These are phyloP conservation scores for Ectemnius lituratus DNA, from an alignment of 2,888 invertebrate genomes.

Conservation along the genomic window DNA sequence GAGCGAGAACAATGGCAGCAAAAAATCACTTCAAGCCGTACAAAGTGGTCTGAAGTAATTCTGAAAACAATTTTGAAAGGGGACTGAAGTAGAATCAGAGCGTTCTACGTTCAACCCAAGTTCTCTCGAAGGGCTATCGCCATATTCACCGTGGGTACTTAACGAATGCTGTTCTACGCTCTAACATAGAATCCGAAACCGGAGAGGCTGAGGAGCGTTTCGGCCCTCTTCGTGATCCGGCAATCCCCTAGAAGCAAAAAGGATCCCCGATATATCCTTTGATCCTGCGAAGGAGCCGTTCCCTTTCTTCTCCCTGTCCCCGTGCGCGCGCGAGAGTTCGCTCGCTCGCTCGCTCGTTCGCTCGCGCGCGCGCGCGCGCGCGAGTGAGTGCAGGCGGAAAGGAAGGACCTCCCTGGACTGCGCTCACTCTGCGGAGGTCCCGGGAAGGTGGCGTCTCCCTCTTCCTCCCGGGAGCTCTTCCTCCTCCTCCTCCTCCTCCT, in stretches of 20 bases:
- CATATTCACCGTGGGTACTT: constrained; percentile 28
- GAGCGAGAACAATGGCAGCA: too few relatives aligned
- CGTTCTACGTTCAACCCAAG: too few relatives aligned
- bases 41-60: constrained; percentile 28
- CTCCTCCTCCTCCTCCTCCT: constrained; percentile 21
- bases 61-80: constrained; percentile 11
- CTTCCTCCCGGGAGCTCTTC: constrained; percentile 18
- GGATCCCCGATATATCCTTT: constrained; percentile 63
- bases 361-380: not conserved
- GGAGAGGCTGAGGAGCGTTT: constrained; percentile 54
- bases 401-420: constrained; percentile 73
- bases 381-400: constrained; percentile 31
- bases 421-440: constrained; percentile 68
- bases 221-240: constrained; percentile 48
- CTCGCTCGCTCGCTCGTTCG: too few relatives aligned
- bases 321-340: constrained; percentile 25
- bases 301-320: constrained; percentile 46
- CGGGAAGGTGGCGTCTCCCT: constrained; percentile 49
- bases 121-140: constrained; percentile 30
- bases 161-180: constrained; percentile 31
- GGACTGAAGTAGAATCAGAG: not conserved
- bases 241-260: constrained; percentile 61
- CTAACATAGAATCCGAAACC: constrained; percentile 55
- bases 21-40: too few relatives aligned
- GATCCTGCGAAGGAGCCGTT: constrained; percentile 64